phyloP scores from a whole-genome alignment of 2,888 invertebrate genomes.

The Microdon myrmicae region DNA sequence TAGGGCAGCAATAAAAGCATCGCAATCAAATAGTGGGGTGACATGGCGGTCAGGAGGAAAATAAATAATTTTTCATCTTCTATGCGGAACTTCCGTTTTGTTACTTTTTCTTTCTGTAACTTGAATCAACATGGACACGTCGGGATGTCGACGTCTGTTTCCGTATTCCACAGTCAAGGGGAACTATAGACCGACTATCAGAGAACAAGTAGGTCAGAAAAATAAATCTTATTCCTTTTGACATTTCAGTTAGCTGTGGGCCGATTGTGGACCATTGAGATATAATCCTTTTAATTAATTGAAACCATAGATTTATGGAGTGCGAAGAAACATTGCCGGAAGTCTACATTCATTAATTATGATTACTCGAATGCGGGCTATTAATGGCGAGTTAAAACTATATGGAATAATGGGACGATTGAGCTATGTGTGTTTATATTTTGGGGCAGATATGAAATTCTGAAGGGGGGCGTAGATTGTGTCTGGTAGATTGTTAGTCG shows the following conservation, averaged over 20 bases:
- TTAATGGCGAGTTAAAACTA: conserved; percentile 28
- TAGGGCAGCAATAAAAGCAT: conserved; percentile 42
- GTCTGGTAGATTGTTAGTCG: conserved; percentile 29
- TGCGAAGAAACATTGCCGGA: conserved; percentile 41
- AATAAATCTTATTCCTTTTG: conserved; percentile 54
- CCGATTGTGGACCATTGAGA: conserved; percentile 45
- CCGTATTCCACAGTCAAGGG: conserved; percentile 4
- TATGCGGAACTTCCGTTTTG: conserved; percentile 16
- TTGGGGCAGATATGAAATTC: conserved; percentile 6
- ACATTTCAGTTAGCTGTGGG: conserved; percentile 23
- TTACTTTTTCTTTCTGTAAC: conserved; percentile 1
- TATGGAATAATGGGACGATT: background rate
- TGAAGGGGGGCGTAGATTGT: conserved; percentile 31
- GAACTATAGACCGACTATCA: conserved; percentile 3
- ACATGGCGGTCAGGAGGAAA: conserved; percentile 9
- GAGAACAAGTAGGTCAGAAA: conserved; percentile 52
- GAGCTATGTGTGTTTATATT: background rate
- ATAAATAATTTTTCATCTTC: conserved; percentile 47
- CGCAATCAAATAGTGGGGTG: conserved; percentile 20
- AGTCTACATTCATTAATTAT: conserved; percentile 51
- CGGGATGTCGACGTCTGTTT: conserved; percentile 28
- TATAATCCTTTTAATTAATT: conserved; percentile 54
- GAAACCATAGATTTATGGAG: conserved; percentile 47
- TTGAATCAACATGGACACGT: conserved; percentile 24
- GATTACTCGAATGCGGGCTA: conserved; percentile 46